Conservation (phyloP, 2,888 invertebrate genomes). For the Taphrorychus bicolor region DNA sequence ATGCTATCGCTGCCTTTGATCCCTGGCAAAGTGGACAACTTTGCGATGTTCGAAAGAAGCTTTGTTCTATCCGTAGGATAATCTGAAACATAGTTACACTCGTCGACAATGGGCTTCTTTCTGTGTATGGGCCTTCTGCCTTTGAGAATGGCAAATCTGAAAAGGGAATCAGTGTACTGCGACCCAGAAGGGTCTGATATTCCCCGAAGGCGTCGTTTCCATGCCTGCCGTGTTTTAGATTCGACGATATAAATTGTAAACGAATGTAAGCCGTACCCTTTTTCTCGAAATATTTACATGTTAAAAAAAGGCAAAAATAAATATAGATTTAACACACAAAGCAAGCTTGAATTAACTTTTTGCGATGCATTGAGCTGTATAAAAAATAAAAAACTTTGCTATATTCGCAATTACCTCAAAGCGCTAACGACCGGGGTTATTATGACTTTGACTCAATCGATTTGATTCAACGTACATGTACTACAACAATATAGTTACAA, state of each 20-base stretch:
- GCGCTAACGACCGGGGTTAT: no score
- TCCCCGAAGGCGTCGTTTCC: conserved; percentile 15
- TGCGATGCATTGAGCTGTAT: no score
- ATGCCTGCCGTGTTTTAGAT: conserved; percentile 14
- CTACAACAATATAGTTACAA: no score
- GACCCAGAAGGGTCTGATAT: conserved; percentile 11
- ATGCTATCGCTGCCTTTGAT: neutral
- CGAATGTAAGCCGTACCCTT: conserved; percentile 17
- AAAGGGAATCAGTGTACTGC: conserved; percentile 23
- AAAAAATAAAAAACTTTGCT: no score
- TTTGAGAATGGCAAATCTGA: conserved; percentile 17
- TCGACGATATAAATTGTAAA: conserved; percentile 20
- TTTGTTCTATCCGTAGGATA: conserved; percentile 1
- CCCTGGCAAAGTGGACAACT: neutral
- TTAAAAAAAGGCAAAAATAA: conserved; percentile 4
- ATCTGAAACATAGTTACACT: neutral
- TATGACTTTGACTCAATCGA: no score
- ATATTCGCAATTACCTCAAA: no score
- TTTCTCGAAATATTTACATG: conserved; percentile 14
- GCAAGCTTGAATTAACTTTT: no score
- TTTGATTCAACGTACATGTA: no score
- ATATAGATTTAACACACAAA: no score
- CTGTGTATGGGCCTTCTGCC: neutral
- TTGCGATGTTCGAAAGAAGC: neutral
- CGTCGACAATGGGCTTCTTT: conserved; percentile 6